Percentiles rank a stretch among this genome's conserved stretches.
phyloP scores from a whole-genome alignment of 92 coral and sea anemone species.

The Actinernus sp. region DNA sequence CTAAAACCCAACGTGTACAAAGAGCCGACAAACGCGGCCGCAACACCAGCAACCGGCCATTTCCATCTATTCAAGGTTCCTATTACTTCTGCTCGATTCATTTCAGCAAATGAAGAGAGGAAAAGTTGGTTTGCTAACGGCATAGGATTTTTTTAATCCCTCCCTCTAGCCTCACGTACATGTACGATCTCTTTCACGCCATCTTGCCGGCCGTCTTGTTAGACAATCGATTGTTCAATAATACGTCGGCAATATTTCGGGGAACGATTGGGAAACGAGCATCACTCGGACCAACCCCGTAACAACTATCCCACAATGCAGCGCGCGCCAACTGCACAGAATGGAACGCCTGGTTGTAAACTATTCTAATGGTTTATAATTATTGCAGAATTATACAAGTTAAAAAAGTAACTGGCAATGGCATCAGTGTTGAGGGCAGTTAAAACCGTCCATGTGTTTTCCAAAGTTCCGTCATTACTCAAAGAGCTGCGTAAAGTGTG shows the following conservation, averaged over 20 bases:
- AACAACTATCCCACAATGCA: no score
- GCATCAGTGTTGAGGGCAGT: not conserved
- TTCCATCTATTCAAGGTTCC: constrained; percentile 86
- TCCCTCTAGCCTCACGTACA: constrained; percentile 19
- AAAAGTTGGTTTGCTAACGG: constrained; percentile 4
- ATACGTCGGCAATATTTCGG: not conserved
- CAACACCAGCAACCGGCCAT: constrained; percentile 88
- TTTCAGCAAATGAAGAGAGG: constrained; percentile 18
- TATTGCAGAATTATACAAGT: no score
- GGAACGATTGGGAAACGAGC: no score
- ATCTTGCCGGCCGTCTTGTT: not conserved
- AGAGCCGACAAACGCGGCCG: constrained; percentile 92
- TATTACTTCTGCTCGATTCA: constrained; percentile 83
- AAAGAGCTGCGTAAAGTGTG: not conserved
- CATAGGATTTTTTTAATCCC: constrained; percentile 10
- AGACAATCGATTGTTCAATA: not conserved
- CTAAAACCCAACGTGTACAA: constrained; percentile 83
- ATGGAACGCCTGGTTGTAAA: no score
- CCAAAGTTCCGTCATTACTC: constrained; percentile 9
- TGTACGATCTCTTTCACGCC: not conserved
- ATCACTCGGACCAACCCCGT: no score
- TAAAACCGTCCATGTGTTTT: constrained; percentile 23
- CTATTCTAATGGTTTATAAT: no score
- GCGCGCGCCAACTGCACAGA: no score
- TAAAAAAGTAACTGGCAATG: not conserved